Conservation (phyloP, 64 coral and sea anemone genomes). For the Porites lutea region DNA sequence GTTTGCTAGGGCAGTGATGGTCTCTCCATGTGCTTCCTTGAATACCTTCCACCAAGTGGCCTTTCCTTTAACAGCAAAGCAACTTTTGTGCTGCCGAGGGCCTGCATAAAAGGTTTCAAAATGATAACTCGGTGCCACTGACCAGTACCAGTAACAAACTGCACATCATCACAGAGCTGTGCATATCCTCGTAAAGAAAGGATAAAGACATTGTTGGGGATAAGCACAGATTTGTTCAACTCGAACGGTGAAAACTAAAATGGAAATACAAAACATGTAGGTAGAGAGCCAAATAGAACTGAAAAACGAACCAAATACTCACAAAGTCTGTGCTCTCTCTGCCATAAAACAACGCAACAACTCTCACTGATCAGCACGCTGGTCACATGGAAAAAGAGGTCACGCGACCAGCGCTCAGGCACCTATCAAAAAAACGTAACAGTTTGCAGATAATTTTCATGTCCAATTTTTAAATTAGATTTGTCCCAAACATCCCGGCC, state of each 20-base stretch:
- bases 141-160: constrained; percentile 47
- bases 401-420: background rate
- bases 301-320: background rate
- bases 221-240: no score
- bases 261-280: background rate
- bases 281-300: background rate
- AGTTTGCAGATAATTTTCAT: background rate
- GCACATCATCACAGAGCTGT: constrained; percentile 17
- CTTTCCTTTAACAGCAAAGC: constrained; percentile 48
- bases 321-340: background rate
- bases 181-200: constrained; percentile 49
- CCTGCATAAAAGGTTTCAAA: constrained; percentile 23
- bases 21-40: constrained; percentile 23
- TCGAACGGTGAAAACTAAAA: constrained; percentile 3
- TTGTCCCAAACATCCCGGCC: background rate
- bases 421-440: no score
- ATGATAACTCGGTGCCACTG: background rate
- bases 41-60: constrained; percentile 44
- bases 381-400: background rate
- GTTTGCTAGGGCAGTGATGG: background rate
- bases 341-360: no score
- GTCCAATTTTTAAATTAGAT: background rate
- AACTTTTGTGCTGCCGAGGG: constrained; percentile 32
- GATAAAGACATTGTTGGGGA: no score
- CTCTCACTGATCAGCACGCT: no score